Evolutionary conservation across 1,140 invertebrate genomes (phyloP), one percentile per base, ranked within the genome.

Genomic region (Sinonovacula constricta): DNA sequence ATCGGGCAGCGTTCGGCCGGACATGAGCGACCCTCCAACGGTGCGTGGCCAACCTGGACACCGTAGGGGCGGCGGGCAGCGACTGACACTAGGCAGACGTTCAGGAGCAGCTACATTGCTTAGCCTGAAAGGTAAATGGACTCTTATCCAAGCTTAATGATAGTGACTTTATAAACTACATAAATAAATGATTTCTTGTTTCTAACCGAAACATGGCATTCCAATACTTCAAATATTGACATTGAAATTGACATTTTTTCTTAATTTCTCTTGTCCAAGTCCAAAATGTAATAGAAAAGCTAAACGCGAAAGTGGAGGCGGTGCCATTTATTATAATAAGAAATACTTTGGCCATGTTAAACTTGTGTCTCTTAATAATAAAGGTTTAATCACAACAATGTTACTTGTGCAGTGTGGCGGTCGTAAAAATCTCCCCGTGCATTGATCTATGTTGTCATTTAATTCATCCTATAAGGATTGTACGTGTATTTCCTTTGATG

Each of bases 231-330:
- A 10, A 59, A 57, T 57, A 28, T 70, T 12, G 15, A 24, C 30
- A 57, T 70, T 3, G n/a, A 57, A 1, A 31, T 22, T 39, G n/a
- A n/a, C n/a, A n/a, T n/a, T n/a, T n/a, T 70, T 26, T 57, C 49
- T 57, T 36, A 36, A 34, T 30, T 36, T 70, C 5, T 33, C 36
- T 56, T 70, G 68, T 31, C 68, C 68, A 2, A 30, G 68, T 3
- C 54, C 68, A 18, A 70, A 70, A 70, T 36, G 7, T 57, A 70
- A 70, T 24, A 57, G 26, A 33, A 70, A 70, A 2, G 51, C 68
- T 36, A 70, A 59, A 26, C 28, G 54, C 2, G 5, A 70, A n/a
- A 70, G 68, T 53, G 51, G 68, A 26, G 68, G 51, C 2, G 30
- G 56, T 1, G 3, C n/a, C 5, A 36, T 70, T 3, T 70, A 70